Evolutionary conservation across 2,888 invertebrate species (phyloP).

Genomic region (Machimus atricapillus): DNA sequence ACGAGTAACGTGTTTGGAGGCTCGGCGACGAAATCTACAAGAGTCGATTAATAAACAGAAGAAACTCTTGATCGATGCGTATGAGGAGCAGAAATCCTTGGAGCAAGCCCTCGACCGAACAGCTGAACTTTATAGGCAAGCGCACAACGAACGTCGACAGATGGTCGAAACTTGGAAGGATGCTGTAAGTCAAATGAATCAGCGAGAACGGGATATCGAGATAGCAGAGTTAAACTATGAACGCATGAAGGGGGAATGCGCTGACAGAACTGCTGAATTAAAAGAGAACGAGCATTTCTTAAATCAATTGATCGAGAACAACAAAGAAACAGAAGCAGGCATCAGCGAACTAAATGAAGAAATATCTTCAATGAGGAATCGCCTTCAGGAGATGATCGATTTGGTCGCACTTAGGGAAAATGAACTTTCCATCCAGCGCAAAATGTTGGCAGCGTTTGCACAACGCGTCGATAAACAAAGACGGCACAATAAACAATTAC

Average conservation of each 20-base stretch:
- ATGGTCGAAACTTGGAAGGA: conserved; percentile 77
- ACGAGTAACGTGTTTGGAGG: conserved; percentile 69
- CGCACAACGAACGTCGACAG: conserved; percentile 71
- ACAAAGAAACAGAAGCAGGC: conserved; percentile 62
- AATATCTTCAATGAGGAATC: conserved; percentile 59
- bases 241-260: conserved; percentile 52
- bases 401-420: conserved; percentile 58
- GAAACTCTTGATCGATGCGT: conserved; percentile 60
- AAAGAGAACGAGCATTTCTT: conserved; percentile 64
- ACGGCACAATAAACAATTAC: conserved; percentile 54
- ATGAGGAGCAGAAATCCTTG: conserved; percentile 65
- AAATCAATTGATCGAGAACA: conserved; percentile 64
- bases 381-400: conserved; percentile 56
- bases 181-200: conserved; percentile 73
- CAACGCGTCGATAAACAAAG: conserved; percentile 56
- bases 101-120: conserved; percentile 67
- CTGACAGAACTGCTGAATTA: conserved; percentile 59
- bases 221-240: conserved; percentile 62
- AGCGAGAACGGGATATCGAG: conserved; percentile 73
- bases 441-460: conserved; percentile 56
- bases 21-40: conserved; percentile 65
- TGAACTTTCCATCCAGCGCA: conserved; percentile 56
- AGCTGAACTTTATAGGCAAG: conserved; percentile 64
- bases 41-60: conserved; percentile 64
- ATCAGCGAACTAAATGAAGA: conserved; percentile 61